A percentile compares a stretch with the other conserved stretches of the same genome.
Conservation (phyloP, 2,888 invertebrate genomes). For the Leucania comma region DNA sequence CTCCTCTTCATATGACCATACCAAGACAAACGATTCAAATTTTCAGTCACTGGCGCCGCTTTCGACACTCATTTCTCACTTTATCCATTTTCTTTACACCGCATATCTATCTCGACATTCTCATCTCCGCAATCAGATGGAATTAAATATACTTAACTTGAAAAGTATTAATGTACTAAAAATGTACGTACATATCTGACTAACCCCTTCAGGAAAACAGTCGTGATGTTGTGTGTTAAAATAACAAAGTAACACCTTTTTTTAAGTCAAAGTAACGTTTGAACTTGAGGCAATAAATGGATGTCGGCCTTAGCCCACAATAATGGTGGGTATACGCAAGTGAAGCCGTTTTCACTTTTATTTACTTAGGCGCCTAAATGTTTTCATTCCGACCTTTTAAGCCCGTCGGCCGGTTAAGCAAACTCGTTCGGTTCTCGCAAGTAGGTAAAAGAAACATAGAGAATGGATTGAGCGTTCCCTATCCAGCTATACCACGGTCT, state of each 20-base stretch:
- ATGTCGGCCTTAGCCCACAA: conserved; percentile 38
- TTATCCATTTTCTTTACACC: too few relatives aligned
- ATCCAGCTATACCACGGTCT: too few relatives aligned
- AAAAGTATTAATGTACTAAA: too few relatives aligned
- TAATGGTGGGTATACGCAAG: conserved; percentile 52
- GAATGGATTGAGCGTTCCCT: background rate
- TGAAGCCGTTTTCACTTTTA: conserved; percentile 71
- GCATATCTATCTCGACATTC: too few relatives aligned
- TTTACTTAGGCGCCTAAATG: conserved; percentile 72
- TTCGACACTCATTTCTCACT: too few relatives aligned
- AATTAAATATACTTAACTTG: too few relatives aligned
- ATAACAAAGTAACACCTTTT: conserved; percentile 9
- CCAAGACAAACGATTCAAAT: too few relatives aligned
- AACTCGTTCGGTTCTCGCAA: conserved; percentile 53
- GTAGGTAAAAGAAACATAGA: conserved; percentile 40
- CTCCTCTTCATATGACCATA: too few relatives aligned
- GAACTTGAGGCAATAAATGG: conserved; percentile 47
- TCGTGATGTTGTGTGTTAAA: background rate
- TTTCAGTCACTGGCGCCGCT: too few relatives aligned
- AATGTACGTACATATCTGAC: background rate
- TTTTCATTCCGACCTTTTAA: conserved; percentile 70
- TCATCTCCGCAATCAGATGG: too few relatives aligned
- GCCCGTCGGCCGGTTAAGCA: conserved; percentile 48
- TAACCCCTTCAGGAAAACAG: background rate
- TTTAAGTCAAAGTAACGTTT: conserved; percentile 25